Evolutionary conservation across 2,888 invertebrate genomes (phyloP).

Genomic region (Ectobius pallidus): DNA sequence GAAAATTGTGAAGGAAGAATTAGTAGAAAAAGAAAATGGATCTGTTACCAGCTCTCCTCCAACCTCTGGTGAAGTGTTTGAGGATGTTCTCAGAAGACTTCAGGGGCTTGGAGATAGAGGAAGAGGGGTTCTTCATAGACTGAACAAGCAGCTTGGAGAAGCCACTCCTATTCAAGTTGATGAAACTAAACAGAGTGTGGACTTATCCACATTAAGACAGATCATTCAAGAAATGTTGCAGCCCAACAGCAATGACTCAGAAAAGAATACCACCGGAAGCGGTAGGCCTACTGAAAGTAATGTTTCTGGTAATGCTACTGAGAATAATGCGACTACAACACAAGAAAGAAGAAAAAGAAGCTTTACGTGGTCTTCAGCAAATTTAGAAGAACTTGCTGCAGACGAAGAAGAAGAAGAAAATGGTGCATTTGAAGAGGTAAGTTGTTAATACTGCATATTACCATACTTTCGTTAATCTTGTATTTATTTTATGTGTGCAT

Average conservation of each 20-base stretch:
- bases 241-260: slow-evolving; percentile 3
- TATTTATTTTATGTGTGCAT: background rate
- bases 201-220: slow-evolving; percentile 2
- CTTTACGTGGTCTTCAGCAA: background rate
- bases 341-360: background rate
- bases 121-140: slow-evolving; percentile 59
- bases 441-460: too few relatives aligned
- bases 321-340: too few relatives aligned
- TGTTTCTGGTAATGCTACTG: too few relatives aligned
- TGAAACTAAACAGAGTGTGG: slow-evolving; percentile 10
- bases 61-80: slow-evolving; percentile 59
- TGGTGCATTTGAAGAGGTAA: slow-evolving; percentile 68
- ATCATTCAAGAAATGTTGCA: slow-evolving; percentile 13
- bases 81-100: slow-evolving; percentile 63
- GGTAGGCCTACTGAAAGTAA: too few relatives aligned
- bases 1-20: background rate
- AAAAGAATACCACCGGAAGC: background rate
- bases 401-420: slow-evolving; percentile 67
- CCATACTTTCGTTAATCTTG: too few relatives aligned
- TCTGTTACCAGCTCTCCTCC: background rate
- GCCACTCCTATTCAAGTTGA: background rate
- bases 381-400: slow-evolving; percentile 57
- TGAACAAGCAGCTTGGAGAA: slow-evolving; percentile 57
- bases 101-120: slow-evolving; percentile 64
- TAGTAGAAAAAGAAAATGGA: too few relatives aligned